Base-by-base conservation (phyloP, 2,888 invertebrate species). In the Chrysolina oricalcia region DNA sequence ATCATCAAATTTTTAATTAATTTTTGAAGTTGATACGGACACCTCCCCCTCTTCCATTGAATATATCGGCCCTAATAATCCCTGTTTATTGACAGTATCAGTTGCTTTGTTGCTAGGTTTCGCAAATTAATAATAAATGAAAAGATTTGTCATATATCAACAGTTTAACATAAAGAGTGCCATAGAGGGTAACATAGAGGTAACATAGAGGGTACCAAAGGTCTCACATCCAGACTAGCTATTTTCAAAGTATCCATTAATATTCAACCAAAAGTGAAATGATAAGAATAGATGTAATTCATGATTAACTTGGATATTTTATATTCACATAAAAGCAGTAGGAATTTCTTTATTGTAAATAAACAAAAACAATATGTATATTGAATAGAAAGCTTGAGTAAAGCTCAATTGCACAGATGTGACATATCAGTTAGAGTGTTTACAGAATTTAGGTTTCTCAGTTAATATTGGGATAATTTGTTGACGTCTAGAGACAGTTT, bases 191-290 rank as follows among this genome's bases (percentile, higher is more conserved):
- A n/a, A n/a, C n/a, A n/a, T n/a, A n/a, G n/a, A n/a, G n/a, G n/a
- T n/a, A n/a, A n/a, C 53, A 21, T 53, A 53, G 53, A 53, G 53
- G 23, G 9, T 53, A 53, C 23, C 53, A 53, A 53, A 21, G 53
- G 19, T 53, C 53, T 10, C 6, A 53, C 23, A 53, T 53, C 19
- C 9, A 21, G 17, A 53, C 0, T 53, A 53, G 23, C 23, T 53
- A 53, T 53, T 53, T 53, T 23, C 21, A 53, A 53, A 1, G 21
- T 53, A 19, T 23, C 15, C 53, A 53, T 23, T 53, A 53, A 5
- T 53, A 53, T 53, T 53, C 53, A 53, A 53, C 53, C 23, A 9
- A 6, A 53, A 53, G 2, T 5, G 15, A 21, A 53, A 5, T 56
- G 10, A 56, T 56, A 21, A 56, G 15, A 56, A n/a, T 48, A 56